A percentile compares a stretch with the other conserved stretches of the same genome.
Conservation (phyloP, 2,113 vertebrate species). For the Platichthys stellatus region DNA sequence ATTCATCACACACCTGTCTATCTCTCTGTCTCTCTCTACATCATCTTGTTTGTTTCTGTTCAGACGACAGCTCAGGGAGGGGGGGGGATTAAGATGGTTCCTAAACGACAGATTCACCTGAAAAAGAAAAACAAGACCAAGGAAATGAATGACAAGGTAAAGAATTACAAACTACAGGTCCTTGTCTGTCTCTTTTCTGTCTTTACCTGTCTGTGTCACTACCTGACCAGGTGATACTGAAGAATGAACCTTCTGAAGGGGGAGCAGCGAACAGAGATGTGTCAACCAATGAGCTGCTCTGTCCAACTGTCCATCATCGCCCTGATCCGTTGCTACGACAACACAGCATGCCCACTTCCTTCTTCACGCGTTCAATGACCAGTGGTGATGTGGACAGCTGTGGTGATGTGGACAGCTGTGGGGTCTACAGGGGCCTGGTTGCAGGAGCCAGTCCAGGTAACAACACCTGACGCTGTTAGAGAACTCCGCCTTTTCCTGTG, state of each 20-base stretch:
- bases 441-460: conserved; percentile 49
- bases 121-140: conserved; percentile 78
- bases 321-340: conserved; percentile 78
- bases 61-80: conserved; percentile 52
- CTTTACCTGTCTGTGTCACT: neutral
- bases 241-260: neutral
- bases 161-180: conserved; percentile 1
- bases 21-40: neutral
- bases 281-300: conserved; percentile 14
- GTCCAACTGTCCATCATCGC: conserved; percentile 23
- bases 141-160: conserved; percentile 8
- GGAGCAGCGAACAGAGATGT: neutral
- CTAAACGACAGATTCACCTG: conserved; percentile 90
- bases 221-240: conserved; percentile 31
- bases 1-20: neutral
- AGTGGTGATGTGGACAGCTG: neutral
- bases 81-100: conserved; percentile 85
- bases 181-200: neutral
- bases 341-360: conserved; percentile 68
- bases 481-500: neutral
- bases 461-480: neutral
- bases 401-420: conserved; percentile 2
- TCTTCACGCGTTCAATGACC: conserved; percentile 40
- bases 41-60: neutral
- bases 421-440: conserved; percentile 38